phyloP scores from a whole-genome alignment of 1,140 invertebrate species.

The Nomia melanderi region DNA sequence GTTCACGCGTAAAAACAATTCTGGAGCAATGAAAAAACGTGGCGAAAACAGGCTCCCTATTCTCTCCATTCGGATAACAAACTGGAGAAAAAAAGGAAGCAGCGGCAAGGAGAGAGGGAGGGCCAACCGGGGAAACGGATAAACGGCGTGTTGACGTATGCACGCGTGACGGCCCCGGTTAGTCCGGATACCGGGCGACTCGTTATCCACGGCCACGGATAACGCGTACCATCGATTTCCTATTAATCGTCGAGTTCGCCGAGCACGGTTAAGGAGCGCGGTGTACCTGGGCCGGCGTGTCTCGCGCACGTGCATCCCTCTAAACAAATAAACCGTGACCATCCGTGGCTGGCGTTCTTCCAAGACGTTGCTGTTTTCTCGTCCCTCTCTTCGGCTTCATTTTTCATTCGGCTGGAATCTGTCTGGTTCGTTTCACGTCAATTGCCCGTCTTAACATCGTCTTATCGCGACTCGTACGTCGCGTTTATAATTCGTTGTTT shows the following conservation, averaged over 20 bases:
- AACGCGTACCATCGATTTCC: constrained; percentile 8
- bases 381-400: not conserved
- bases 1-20: constrained; percentile 54
- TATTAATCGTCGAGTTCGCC: not conserved
- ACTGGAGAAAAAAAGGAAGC: too few relatives aligned
- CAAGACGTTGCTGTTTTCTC: constrained; percentile 33
- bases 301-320: constrained; percentile 26
- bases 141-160: constrained; percentile 5
- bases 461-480: too few relatives aligned
- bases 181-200: not conserved
- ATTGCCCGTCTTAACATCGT: too few relatives aligned
- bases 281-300: constrained; percentile 24
- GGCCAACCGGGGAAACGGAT: not conserved
- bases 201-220: not conserved
- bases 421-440: too few relatives aligned
- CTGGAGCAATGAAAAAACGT: constrained; percentile 22
- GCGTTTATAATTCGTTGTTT: constrained; percentile 54
- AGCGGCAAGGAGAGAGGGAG: too few relatives aligned
- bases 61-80: not conserved
- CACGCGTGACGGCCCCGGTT: not conserved
- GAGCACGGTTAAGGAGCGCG: not conserved
- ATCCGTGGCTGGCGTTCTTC: constrained; percentile 39
- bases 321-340: constrained; percentile 47
- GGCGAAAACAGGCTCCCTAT: constrained; percentile 18
- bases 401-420: constrained; percentile 56